phyloP scores from a whole-genome alignment of 2,888 invertebrate species.

The Eulithis prunata region DNA sequence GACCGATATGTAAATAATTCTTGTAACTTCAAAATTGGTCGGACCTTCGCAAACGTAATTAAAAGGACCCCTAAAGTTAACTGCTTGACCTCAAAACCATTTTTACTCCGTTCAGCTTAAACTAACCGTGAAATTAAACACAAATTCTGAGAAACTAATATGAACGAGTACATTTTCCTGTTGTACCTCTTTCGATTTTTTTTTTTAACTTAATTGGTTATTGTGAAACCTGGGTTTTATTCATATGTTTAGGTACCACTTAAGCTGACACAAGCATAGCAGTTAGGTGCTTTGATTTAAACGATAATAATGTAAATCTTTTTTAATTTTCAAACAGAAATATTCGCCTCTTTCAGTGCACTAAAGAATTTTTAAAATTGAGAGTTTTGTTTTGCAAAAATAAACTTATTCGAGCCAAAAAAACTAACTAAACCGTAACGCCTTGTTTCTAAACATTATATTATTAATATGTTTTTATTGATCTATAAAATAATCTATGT shows the following conservation, averaged over 20 bases:
- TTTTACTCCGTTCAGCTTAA: slow-evolving; percentile 49
- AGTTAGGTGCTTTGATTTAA: background rate
- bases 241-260: slow-evolving; percentile 5
- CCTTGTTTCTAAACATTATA: no score
- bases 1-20: slow-evolving; percentile 33
- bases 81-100: slow-evolving; percentile 46
- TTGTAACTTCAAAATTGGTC: slow-evolving; percentile 26
- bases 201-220: slow-evolving; percentile 18
- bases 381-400: background rate
- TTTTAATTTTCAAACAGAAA: background rate
- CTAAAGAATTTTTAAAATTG: no score
- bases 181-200: slow-evolving; percentile 33
- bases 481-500: no score
- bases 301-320: background rate
- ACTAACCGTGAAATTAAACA: slow-evolving; percentile 73
- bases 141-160: slow-evolving; percentile 62
- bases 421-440: no score
- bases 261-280: slow-evolving; percentile 1
- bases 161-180: slow-evolving; percentile 54
- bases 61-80: slow-evolving; percentile 34
- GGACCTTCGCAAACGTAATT: slow-evolving; percentile 32
- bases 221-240: slow-evolving; percentile 12
- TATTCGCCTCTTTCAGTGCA: no score
- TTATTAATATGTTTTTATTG: no score
- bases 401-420: no score